A percentile compares a stretch with the other conserved stretches of the same genome.
Evolutionary conservation across 2,113 vertebrate species (phyloP).

Genomic region (Acrocephalus kingi): DNA sequence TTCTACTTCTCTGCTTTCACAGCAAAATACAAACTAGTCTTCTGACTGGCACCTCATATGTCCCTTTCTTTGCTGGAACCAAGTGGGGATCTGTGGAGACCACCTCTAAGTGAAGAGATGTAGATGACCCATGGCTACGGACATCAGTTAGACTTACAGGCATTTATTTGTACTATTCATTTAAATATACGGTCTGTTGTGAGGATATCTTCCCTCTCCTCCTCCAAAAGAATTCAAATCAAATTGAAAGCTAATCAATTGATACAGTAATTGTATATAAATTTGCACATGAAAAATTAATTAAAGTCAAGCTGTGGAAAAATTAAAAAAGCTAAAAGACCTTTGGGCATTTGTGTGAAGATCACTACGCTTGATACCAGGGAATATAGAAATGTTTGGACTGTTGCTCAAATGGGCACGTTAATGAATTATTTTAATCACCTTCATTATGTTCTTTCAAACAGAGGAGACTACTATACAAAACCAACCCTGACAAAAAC

Average conservation of each 20-base stretch:
- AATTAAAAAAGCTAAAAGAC: conserved; percentile 1
- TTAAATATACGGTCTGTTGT: background rate
- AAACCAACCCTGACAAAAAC: background rate
- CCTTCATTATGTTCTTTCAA: conserved; percentile 36
- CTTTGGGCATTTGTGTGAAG: conserved; percentile 20
- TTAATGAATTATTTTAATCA: conserved; percentile 60
- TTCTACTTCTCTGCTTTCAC: background rate
- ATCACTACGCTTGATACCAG: background rate
- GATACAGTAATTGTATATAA: background rate
- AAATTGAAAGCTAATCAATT: conserved; percentile 13
- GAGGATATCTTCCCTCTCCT: background rate
- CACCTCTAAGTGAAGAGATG: background rate
- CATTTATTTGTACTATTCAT: background rate
- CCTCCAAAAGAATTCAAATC: conserved; percentile 28
- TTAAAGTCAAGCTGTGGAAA: conserved; percentile 43
- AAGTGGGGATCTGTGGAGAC: background rate
- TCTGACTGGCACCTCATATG: background rate
- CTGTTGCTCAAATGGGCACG: background rate
- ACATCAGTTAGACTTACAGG: background rate
- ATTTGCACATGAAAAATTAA: conserved; percentile 53
- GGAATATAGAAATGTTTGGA: conserved; percentile 36
- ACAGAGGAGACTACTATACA: background rate
- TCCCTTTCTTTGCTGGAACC: background rate
- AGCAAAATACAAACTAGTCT: background rate
- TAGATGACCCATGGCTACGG: background rate